These are phyloP conservation scores for Pao palembangensis DNA, from an alignment of 2,113 vertebrate genomes.

Conservation along the genomic window DNA sequence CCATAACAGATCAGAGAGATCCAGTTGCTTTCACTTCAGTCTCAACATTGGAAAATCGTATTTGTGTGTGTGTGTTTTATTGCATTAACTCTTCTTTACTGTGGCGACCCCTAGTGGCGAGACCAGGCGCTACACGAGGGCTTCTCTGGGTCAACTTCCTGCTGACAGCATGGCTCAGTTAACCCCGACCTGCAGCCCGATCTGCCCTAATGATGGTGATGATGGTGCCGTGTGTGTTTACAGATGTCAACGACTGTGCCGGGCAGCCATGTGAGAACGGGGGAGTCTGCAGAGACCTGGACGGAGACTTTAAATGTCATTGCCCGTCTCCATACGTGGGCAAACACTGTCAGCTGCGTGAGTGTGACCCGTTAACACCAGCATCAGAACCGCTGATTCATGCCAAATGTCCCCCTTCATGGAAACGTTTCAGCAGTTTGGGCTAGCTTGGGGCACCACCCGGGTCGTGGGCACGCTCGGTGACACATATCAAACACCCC, in stretches of 20 bases:
- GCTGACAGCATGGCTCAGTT: slow-evolving; percentile 32
- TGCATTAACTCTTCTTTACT: background rate
- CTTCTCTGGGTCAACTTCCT: slow-evolving; percentile 1
- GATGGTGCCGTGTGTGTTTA: slow-evolving; percentile 11
- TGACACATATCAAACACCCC: no score
- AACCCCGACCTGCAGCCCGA: slow-evolving; percentile 13
- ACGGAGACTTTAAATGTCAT: slow-evolving; percentile 76
- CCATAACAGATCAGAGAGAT: no score
- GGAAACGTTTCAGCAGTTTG: no score
- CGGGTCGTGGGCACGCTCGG: no score
- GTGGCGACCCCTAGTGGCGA: background rate
- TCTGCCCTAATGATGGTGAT: background rate
- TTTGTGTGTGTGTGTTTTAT: no score
- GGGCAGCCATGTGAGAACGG: slow-evolving; percentile 80
- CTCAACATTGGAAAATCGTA: no score
- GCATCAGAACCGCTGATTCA: background rate
- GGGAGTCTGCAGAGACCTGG: slow-evolving; percentile 75
- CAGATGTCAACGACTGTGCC: slow-evolving; percentile 78
- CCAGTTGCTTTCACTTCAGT: no score
- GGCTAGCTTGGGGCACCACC: no score
- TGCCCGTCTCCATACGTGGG: slow-evolving; percentile 84
- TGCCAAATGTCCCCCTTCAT: no score
- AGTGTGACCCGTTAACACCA: slow-evolving; percentile 48
- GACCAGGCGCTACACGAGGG: background rate
- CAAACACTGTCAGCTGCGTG: slow-evolving; percentile 75